Base-by-base conservation (phyloP, 2,797 vertebrate species). In the Xerus rutilus region DNA sequence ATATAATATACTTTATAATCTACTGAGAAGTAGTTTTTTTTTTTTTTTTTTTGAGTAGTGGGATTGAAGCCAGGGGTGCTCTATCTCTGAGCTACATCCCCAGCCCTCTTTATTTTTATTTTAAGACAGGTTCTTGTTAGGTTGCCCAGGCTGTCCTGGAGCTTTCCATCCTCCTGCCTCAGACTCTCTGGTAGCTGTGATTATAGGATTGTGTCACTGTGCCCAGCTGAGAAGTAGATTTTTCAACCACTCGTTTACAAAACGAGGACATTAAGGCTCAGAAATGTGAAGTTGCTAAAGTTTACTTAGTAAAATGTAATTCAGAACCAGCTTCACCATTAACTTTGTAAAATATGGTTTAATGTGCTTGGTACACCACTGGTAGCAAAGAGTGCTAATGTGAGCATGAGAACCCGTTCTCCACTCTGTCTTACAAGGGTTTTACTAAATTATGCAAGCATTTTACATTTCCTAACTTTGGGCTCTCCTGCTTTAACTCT, bases 381-480 rank as follows among this genome's bases (percentile, higher is more conserved):
- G 47, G 54, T 72, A 89, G 76, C 72, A 91, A 86, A 35, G 54
- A 43, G 10, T 86, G 62, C n/a, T 83, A 23, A 30, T 54, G 32
- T 52, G 86, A 90, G 79, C 35, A 18, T 49, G 47, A 89, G 30
- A 73, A 77, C 18, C 52, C 64, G 35, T 28, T 92, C 49, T 91
- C 20, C 45, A 90, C 64, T 13, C 62, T 93, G 9, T 91, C 43
- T 90, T 96, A 74, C 93, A 89, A 64, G 10, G 84, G 91, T 74
- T 65, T 64, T 86, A 89, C 88, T 85, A 78, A 93, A 43, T 85
- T 88, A 52, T 65, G 12, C 18, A 65, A 69, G 30, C 21, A 73
- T 82, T 93, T 88, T 91, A 87, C 32, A 49, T 93, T 89, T 82
- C 54, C 30, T 91, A 47, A 25, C 35, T 91, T 92, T 93, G 47